phyloP scores from a whole-genome alignment of 2,888 invertebrate genomes.

The Tromatobia lineatoria region DNA sequence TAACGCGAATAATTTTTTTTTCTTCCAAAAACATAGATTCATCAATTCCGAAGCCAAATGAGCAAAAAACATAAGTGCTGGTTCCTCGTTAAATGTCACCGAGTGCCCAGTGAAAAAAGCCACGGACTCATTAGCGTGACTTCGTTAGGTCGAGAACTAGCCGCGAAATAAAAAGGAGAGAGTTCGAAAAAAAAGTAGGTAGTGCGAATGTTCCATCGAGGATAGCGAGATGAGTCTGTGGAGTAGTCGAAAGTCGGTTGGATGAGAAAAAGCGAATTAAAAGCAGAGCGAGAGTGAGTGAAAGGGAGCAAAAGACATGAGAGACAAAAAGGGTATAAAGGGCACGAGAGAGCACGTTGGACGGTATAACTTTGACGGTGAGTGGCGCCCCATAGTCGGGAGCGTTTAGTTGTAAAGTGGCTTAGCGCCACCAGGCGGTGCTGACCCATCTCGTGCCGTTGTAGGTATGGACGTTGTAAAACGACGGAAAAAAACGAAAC shows the following conservation, averaged over 20 bases:
- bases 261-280: constrained; percentile 16
- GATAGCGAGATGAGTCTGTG: not conserved
- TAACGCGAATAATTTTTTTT: too few species aligned
- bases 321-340: constrained; percentile 5
- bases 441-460: not conserved
- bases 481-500: not conserved
- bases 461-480: not conserved
- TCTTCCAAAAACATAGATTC: not conserved
- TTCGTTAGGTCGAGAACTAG: constrained; percentile 27
- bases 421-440: constrained; percentile 27
- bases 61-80: not conserved
- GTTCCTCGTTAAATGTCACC: not conserved
- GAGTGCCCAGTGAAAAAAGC: not conserved
- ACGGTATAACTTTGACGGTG: constrained; percentile 17
- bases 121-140: constrained; percentile 32
- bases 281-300: not conserved
- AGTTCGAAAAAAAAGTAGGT: constrained; percentile 7
- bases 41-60: too few species aligned
- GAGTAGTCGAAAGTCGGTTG: constrained; percentile 8
- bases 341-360: not conserved
- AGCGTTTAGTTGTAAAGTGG: constrained; percentile 23
- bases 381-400: constrained; percentile 17
- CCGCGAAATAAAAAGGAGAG: constrained; percentile 4
- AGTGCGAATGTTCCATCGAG: constrained; percentile 30
- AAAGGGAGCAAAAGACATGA: constrained; percentile 1